phyloP scores from a whole-genome alignment of 2,888 invertebrate genomes.

The Didymodactylos carnosus region DNA sequence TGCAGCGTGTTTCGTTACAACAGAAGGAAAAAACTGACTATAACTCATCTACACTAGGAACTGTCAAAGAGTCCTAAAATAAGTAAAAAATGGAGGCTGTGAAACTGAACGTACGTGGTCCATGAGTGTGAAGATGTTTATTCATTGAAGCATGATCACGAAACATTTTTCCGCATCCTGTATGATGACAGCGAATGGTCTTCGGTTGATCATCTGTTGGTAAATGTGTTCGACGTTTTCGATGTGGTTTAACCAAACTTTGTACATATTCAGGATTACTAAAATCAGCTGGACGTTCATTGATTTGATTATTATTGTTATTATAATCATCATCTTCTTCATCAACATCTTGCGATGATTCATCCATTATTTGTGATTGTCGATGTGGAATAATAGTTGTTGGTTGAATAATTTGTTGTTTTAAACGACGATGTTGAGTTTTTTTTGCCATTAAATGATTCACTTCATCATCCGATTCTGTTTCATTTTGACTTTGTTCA shows the following conservation, averaged over 20 bases:
- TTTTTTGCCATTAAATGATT: neutral
- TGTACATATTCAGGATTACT: neutral
- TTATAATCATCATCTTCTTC: neutral
- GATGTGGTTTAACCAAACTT: neutral
- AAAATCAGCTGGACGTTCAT: neutral
- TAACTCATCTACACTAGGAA: too few species aligned
- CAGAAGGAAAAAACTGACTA: too few species aligned
- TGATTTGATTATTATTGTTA: neutral
- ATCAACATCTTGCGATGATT: neutral
- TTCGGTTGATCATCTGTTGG: neutral
- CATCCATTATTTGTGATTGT: neutral
- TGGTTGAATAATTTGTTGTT: too few species aligned
- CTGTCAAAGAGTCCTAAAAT: too few species aligned
- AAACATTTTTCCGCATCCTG: constrained; percentile 81
- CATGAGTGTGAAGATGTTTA: constrained; percentile 86
- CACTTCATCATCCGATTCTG: neutral
- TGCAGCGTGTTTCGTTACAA: too few species aligned
- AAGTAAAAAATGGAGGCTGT: too few species aligned
- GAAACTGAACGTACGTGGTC: constrained; percentile 52
- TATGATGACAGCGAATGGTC: constrained; percentile 6
- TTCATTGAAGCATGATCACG: constrained; percentile 88
- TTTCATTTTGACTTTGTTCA: neutral
- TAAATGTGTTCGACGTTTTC: neutral
- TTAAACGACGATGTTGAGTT: too few species aligned
- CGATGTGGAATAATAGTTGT: too few species aligned